Evolutionary conservation across 2,113 vertebrate genomes (phyloP).

Genomic region (Pseudolaguvia tuberculata): DNA sequence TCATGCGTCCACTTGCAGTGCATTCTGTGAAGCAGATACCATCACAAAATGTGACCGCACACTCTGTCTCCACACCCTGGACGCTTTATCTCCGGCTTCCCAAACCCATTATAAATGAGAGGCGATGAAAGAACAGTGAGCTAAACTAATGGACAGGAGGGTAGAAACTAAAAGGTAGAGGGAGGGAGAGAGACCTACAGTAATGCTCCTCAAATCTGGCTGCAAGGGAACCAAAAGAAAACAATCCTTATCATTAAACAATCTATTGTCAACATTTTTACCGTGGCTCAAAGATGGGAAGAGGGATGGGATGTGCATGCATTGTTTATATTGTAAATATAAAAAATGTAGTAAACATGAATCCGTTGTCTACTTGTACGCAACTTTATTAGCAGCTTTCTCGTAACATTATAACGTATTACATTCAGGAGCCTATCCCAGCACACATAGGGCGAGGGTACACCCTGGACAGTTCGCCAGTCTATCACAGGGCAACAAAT

Average conservation of each 20-base stretch:
- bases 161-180: background rate
- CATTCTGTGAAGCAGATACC: slow-evolving; percentile 85
- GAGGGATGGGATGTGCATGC: too few relatives aligned
- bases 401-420: too few relatives aligned
- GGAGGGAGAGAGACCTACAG: slow-evolving; percentile 39
- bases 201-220: slow-evolving; percentile 56
- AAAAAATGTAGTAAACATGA: too few relatives aligned
- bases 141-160: slow-evolving; percentile 82
- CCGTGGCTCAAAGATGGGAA: too few relatives aligned
- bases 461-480: too few relatives aligned
- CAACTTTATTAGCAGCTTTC: too few relatives aligned
- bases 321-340: too few relatives aligned
- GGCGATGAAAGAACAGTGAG: slow-evolving; percentile 78
- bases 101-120: slow-evolving; percentile 88
- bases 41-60: slow-evolving; percentile 86
- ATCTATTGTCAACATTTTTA: too few relatives aligned
- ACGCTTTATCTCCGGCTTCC: slow-evolving; percentile 82
- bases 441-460: too few relatives aligned
- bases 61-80: slow-evolving; percentile 79
- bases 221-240: slow-evolving; percentile 62
- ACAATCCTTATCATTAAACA: slow-evolving; percentile 54
- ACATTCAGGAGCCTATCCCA: too few relatives aligned
- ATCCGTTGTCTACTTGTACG: too few relatives aligned
- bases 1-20: slow-evolving; percentile 84
- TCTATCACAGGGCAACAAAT: too few relatives aligned